Conservation (phyloP, 2,797 vertebrate species). For the Cottoperca gobio region DNA sequence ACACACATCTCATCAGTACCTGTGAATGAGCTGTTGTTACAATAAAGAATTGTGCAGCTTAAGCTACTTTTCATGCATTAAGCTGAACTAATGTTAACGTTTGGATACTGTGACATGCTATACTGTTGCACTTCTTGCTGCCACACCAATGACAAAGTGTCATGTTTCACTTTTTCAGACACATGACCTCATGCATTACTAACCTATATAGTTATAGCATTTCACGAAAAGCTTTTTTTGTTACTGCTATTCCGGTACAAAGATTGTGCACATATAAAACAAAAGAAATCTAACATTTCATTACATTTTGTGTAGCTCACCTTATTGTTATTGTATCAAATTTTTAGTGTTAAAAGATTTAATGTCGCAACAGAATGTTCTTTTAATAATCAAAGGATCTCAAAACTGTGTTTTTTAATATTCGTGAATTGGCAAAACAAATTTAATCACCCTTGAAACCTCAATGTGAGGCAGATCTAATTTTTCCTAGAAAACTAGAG, state of each 20-base stretch:
- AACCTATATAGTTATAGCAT: not conserved
- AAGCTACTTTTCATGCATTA: conserved; percentile 20
- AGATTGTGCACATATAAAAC: not conserved
- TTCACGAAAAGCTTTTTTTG: not conserved
- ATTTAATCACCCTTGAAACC: conserved; percentile 23
- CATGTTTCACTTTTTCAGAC: conserved; percentile 24
- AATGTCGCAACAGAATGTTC: conserved; percentile 8
- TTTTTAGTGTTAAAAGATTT: not conserved
- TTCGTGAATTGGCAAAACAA: conserved; percentile 9
- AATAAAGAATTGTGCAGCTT: conserved; percentile 31
- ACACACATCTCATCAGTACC: not conserved
- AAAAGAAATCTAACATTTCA: conserved; percentile 12
- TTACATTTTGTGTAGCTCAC: not conserved
- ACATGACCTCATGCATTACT: not conserved
- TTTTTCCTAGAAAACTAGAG: conserved; percentile 1
- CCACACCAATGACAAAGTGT: conserved; percentile 23
- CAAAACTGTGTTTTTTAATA: not conserved
- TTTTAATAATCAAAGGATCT: conserved; percentile 3
- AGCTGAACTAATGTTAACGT: conserved; percentile 29
- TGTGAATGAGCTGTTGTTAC: conserved; percentile 40
- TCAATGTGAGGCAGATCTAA: conserved; percentile 3
- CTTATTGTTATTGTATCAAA: not conserved
- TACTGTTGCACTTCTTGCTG: conserved; percentile 33
- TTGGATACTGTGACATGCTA: conserved; percentile 30
- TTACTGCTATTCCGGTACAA: not conserved